phyloP scores from a whole-genome alignment of 2,113 vertebrate species.

The Urocynchramus pylzowi region DNA sequence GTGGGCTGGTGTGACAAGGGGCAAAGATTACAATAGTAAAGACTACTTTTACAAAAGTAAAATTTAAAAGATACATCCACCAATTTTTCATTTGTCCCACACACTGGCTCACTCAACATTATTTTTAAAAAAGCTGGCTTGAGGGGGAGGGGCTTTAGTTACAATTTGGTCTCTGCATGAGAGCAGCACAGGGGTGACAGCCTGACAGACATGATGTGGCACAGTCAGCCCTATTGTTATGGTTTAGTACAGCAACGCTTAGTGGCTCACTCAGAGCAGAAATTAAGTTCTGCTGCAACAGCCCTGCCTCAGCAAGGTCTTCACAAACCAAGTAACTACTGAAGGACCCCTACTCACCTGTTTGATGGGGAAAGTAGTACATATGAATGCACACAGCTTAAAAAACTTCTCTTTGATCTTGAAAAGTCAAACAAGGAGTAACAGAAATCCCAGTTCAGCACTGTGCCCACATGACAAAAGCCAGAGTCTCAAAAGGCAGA shows the following conservation, averaged over 20 bases:
- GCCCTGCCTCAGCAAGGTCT: not conserved
- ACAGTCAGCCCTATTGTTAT: not conserved
- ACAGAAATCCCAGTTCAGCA: not conserved
- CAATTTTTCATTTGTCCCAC: not conserved
- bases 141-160: not conserved
- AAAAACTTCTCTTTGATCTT: not conserved
- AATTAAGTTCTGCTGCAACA: not conserved
- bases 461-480: accelerated
- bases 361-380: not conserved
- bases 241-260: not conserved
- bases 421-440: not conserved
- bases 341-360: not conserved
- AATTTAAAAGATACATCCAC: not conserved
- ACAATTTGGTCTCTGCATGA: not conserved
- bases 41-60: not conserved
- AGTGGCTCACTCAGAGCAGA: not conserved
- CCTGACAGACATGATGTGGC: not conserved
- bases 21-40: not conserved
- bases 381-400: not conserved
- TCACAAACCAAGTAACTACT: not conserved
- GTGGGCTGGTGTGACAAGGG: not conserved
- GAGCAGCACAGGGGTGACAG: not conserved
- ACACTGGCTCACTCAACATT: not conserved
- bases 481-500: not conserved
- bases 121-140: not conserved